These are phyloP conservation scores for Sesamia inferens DNA, from an alignment of 2,888 invertebrate species.

Conservation along the genomic window DNA sequence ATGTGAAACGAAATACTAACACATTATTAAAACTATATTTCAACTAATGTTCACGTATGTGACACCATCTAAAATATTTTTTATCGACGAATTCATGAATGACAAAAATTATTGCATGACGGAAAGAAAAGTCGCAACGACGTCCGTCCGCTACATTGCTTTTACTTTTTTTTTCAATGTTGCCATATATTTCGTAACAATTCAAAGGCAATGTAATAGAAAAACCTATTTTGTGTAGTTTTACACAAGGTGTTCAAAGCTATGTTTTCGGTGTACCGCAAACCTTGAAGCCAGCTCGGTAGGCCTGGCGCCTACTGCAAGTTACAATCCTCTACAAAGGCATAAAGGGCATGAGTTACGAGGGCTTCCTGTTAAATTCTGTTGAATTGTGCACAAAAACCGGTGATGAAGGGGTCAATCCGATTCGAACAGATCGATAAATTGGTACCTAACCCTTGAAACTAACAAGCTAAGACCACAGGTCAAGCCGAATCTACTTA, in stretches of 20 bases:
- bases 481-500: background rate
- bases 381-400: background rate
- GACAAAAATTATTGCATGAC: slow-evolving; percentile 90
- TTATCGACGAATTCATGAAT: slow-evolving; percentile 88
- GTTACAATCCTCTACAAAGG: background rate
- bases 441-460: background rate
- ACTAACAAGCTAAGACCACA: background rate
- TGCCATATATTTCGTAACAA: slow-evolving; percentile 68
- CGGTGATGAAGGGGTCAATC: background rate
- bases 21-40: slow-evolving; percentile 87
- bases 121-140: slow-evolving; percentile 90
- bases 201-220: slow-evolving; percentile 26
- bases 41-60: slow-evolving; percentile 84
- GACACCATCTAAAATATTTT: slow-evolving; percentile 87
- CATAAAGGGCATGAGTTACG: background rate
- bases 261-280: background rate
- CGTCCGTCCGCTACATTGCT: slow-evolving; percentile 87
- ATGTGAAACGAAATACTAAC: slow-evolving; percentile 86
- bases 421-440: background rate
- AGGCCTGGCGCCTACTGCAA: too few relatives aligned
- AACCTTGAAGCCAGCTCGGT: background rate
- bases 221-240: slow-evolving; percentile 1
- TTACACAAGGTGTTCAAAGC: background rate
- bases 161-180: slow-evolving; percentile 79
- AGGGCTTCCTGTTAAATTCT: background rate